phyloP scores from a whole-genome alignment of 2,797 vertebrate genomes.

The Enteromius treurensis region DNA sequence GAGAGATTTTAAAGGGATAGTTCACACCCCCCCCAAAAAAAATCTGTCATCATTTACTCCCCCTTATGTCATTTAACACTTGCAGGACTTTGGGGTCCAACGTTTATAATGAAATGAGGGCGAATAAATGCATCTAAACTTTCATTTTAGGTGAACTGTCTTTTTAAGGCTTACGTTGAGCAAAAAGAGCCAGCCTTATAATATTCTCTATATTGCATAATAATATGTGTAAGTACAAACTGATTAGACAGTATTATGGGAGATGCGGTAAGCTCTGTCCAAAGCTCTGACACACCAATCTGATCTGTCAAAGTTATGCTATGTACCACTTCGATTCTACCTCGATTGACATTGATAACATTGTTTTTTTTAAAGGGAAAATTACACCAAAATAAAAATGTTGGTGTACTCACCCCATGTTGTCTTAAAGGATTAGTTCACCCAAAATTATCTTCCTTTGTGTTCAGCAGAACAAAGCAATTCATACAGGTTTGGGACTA shows the following conservation, averaged over 20 bases:
- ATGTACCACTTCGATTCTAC: slow-evolving; percentile 41
- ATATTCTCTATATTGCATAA: slow-evolving; percentile 22
- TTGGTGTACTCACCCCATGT: neutral
- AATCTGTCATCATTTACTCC: neutral
- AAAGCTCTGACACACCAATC: neutral
- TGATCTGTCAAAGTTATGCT: slow-evolving; percentile 18
- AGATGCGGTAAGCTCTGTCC: slow-evolving; percentile 14
- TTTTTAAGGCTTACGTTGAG: neutral
- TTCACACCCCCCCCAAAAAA: neutral
- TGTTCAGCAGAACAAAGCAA: too few relatives aligned
- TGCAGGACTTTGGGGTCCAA: neutral
- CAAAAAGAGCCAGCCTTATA: slow-evolving; percentile 24
- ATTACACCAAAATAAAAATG: neutral
- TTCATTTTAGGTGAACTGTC: neutral
- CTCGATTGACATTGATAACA: slow-evolving; percentile 30
- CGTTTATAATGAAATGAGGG: neutral
- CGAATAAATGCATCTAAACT: neutral
- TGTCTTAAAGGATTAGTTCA: too few relatives aligned
- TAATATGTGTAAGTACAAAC: slow-evolving; percentile 18
- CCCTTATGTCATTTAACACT: neutral
- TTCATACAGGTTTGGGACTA: too few relatives aligned
- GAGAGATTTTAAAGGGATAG: slow-evolving; percentile 20
- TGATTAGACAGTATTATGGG: slow-evolving; percentile 55
- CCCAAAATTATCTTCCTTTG: too few relatives aligned
- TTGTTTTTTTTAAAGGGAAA: neutral